Base-by-base conservation (phyloP, 2,888 invertebrate species). In the Pseudolycoriella hygida region DNA sequence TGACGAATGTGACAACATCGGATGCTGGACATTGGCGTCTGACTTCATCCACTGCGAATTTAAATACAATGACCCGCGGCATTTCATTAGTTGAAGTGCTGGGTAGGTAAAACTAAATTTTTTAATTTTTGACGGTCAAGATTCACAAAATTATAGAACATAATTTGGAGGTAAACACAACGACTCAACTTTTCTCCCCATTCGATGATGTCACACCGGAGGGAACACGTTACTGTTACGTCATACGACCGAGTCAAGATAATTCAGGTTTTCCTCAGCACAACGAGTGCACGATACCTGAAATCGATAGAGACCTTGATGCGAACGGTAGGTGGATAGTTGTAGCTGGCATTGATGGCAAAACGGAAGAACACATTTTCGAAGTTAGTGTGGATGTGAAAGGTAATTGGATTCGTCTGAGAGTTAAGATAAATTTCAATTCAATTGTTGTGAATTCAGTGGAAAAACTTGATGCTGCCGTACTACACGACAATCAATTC, bases 241-340 rank as follows among this genome's bases (percentile, higher is more conserved):
- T 50, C 3, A 18, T 39, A n/a, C 48, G 47, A 15, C 34, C 44
- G 2, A 47, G 34, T 41, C 17, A 32, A 20, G 6, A 15, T 5
- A 42, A 38, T 20, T 19, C 37, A 1, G 32, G 17, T 12, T 50
- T 2, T 60, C 63, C 50, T 49, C 52, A 2, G 56, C 57, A 67
- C 2, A 68, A 68, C 1, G 64, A 67, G 17, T 71, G 70, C 44
- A 54, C 48, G 6, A 60, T 70, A 15, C 62, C 60, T 1, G 49
- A 69, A 15, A 62, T 66, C 14, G 59, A 62, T 6, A 59, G 65
- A 1, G 66, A 66, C 0, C 59, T 68, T 49, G 67, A 67, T 1
- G 61, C 68, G 2, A 66, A 68, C 48, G 71, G 71, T 3, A 59
- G 59, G 42, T 71, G 71, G 71, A 59, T 59, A 41, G 57, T 69